A percentile compares a stretch with the other conserved stretches of the same genome.
phyloP scores from a whole-genome alignment of 2,888 invertebrate species.

The Cataglyphis livida region DNA sequence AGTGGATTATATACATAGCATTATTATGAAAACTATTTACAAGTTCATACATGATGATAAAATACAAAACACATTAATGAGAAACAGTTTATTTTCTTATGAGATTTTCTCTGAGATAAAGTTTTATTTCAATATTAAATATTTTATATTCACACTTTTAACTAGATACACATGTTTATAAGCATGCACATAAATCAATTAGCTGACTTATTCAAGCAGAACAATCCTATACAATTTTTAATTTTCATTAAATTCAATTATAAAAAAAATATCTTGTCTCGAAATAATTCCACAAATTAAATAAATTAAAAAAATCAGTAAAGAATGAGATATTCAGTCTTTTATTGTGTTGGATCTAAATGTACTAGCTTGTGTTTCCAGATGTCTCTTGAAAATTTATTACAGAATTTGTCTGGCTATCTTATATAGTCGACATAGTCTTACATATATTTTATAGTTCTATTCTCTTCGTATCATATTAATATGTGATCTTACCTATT shows the following conservation, averaged over 20 bases:
- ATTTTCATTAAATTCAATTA: background rate
- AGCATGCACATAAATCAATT: background rate
- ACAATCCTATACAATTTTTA: background rate
- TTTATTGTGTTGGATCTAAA: background rate
- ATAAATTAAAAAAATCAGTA: background rate
- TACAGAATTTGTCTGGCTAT: background rate
- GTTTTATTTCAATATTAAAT: background rate
- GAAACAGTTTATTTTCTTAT: background rate
- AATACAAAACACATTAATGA: slow-evolving; percentile 9
- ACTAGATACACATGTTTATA: background rate
- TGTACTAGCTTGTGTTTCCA: background rate
- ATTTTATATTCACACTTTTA: background rate
- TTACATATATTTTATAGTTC: no score
- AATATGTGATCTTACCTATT: background rate
- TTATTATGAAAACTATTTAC: slow-evolving; percentile 65
- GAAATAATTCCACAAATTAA: background rate
- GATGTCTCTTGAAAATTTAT: background rate
- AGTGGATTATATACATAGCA: slow-evolving; percentile 67
- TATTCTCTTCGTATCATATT: no score
- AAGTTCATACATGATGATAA: slow-evolving; percentile 34
- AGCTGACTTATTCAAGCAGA: background rate
- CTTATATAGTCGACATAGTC: background rate
- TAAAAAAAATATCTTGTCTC: background rate
- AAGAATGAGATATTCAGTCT: background rate
- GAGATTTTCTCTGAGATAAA: background rate